Conservation (phyloP, 2,113 vertebrate species). For the Syngnathoides biaculeatus region DNA sequence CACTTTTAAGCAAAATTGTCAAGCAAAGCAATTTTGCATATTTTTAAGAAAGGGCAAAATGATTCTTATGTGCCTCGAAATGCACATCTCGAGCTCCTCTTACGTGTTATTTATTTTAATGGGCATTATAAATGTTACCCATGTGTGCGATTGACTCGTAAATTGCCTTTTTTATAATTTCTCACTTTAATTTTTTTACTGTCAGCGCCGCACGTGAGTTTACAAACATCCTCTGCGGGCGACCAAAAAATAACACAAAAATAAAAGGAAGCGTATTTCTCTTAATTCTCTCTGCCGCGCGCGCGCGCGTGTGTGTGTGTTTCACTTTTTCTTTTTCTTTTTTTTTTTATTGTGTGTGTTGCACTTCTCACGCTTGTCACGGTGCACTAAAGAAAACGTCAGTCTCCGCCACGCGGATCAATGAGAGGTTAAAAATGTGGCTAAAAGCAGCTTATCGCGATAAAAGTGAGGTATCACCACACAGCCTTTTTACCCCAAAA, state of each 20-base stretch:
- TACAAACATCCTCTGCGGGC: neutral
- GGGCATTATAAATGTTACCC: neutral
- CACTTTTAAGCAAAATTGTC: neutral
- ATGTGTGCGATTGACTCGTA: neutral
- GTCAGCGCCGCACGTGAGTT: neutral
- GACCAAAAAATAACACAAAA: neutral
- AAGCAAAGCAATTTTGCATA: neutral
- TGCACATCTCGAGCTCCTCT: too few relatives aligned
- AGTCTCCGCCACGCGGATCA: conserved; percentile 2
- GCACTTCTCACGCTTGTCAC: conserved; percentile 8
- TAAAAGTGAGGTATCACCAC: neutral
- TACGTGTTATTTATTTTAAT: neutral
- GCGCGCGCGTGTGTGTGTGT: neutral
- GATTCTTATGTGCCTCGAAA: neutral
- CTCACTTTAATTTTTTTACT: neutral
- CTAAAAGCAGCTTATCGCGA: conserved; percentile 1
- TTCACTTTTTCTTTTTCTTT: neutral
- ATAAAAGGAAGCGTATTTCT: neutral
- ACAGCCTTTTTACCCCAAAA: neutral
- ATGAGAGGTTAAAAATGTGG: conserved; percentile 6
- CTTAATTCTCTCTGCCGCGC: neutral
- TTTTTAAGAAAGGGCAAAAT: neutral
- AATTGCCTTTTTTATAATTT: neutral
- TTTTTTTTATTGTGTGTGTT: neutral
- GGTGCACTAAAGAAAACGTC: conserved; percentile 5